phyloP scores from a whole-genome alignment of 1,140 invertebrate species.

The Lasioglossum baleicum region DNA sequence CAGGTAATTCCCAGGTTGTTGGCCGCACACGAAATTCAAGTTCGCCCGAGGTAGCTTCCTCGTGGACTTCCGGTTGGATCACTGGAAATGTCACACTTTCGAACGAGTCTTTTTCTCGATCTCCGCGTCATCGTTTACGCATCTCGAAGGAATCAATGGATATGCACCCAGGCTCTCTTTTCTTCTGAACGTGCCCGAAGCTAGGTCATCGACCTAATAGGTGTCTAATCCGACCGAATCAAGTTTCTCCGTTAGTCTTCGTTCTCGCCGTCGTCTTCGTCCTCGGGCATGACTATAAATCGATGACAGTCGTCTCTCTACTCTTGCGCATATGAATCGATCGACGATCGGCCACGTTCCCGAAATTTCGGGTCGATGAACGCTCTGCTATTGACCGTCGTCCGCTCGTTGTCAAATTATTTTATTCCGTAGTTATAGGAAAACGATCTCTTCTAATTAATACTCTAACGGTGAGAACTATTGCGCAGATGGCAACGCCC shows the following conservation, averaged over 20 bases:
- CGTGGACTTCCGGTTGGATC: too few relatives aligned
- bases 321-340: constrained; percentile 33
- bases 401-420: not conserved
- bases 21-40: too few relatives aligned
- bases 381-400: not conserved
- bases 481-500: too few relatives aligned
- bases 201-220: constrained; percentile 47
- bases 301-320: constrained; percentile 14
- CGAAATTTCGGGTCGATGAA: constrained; percentile 22
- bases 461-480: too few relatives aligned
- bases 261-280: not conserved
- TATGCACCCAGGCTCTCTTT: constrained; percentile 12
- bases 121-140: constrained; percentile 12
- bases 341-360: not conserved
- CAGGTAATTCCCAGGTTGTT: too few relatives aligned
- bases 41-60: too few relatives aligned
- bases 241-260: constrained; percentile 53
- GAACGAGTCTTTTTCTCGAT: not conserved
- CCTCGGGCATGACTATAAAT: constrained; percentile 22
- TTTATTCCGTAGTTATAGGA: too few relatives aligned
- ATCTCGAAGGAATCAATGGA: constrained; percentile 13
- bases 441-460: too few relatives aligned
- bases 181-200: constrained; percentile 10
- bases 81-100: too few relatives aligned
- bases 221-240: constrained; percentile 51